Evolutionary conservation across 2,113 vertebrate genomes (phyloP).

Genomic region (Mugil cephalus): DNA sequence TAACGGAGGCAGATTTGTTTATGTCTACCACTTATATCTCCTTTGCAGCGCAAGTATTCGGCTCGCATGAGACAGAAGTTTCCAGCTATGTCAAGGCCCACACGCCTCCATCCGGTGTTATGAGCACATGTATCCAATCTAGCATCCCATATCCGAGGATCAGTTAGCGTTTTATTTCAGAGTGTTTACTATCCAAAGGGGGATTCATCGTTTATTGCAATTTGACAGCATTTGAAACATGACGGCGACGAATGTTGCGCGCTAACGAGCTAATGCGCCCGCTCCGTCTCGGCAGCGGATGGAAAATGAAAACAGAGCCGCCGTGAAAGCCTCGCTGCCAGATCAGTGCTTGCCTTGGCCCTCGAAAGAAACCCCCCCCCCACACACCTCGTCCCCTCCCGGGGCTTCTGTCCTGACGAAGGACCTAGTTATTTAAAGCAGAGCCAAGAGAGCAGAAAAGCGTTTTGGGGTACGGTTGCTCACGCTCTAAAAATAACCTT

Average conservation of each 20-base stretch:
- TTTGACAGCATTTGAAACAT: constrained; percentile 39
- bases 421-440: constrained; percentile 76
- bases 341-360: constrained; percentile 69
- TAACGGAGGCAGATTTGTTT: constrained; percentile 40
- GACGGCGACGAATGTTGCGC: constrained; percentile 12
- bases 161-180: constrained; percentile 15
- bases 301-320: constrained; percentile 77
- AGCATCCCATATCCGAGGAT: not conserved
- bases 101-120: not conserved
- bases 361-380: constrained; percentile 42
- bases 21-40: constrained; percentile 28
- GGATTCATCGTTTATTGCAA: constrained; percentile 20
- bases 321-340: constrained; percentile 46
- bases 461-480: constrained; percentile 69
- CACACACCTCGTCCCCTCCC: no score
- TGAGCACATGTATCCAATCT: not conserved
- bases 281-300: constrained; percentile 50
- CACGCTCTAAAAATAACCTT: constrained; percentile 53
- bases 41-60: constrained; percentile 8
- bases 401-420: constrained; percentile 48
- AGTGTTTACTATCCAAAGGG: not conserved
- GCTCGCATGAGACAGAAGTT: constrained; percentile 32
- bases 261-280: constrained; percentile 72
- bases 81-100: constrained; percentile 5
- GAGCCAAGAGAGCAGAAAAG: constrained; percentile 67